Evolutionary conservation across 2,113 vertebrate genomes (phyloP).

Genomic region (Rhea pennata): DNA sequence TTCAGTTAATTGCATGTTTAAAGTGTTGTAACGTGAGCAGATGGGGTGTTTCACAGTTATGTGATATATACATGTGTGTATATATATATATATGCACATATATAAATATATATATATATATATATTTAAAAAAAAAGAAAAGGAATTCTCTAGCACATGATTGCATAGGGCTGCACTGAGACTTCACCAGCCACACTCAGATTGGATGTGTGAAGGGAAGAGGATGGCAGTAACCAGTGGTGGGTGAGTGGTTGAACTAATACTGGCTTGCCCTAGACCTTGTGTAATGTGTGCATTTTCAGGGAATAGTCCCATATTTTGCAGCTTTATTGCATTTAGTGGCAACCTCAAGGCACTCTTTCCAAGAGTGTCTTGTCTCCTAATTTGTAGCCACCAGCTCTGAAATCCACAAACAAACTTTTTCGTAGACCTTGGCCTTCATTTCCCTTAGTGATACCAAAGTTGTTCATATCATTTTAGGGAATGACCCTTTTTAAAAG

Average conservation of each 20-base stretch:
- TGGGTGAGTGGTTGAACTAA: neutral
- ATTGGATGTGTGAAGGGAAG: rapidly evolving
- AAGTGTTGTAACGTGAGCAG: slow-evolving; percentile 54
- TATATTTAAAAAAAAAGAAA: rapidly evolving
- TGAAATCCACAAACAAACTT: neutral
- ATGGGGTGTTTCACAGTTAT: slow-evolving; percentile 60
- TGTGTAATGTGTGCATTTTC: rapidly evolving
- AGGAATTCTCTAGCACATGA: neutral
- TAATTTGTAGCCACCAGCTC: neutral
- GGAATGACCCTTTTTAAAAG: neutral
- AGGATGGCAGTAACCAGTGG: neutral
- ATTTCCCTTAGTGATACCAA: neutral
- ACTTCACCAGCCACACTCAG: neutral
- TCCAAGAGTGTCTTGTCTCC: neutral
- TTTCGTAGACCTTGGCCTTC: neutral
- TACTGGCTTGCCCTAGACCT: neutral
- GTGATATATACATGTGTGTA: neutral
- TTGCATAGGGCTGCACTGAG: neutral
- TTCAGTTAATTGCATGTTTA: slow-evolving; percentile 46
- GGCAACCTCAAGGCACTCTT: neutral
- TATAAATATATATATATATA: rapidly evolving
- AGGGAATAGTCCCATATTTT: neutral
- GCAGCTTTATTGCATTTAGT: neutral
- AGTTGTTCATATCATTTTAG: neutral
- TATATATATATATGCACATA: neutral